Evolutionary conservation across 2,113 vertebrate genomes (phyloP), one percentile per base, ranked within the genome.

Genomic region (Scomber scombrus): DNA sequence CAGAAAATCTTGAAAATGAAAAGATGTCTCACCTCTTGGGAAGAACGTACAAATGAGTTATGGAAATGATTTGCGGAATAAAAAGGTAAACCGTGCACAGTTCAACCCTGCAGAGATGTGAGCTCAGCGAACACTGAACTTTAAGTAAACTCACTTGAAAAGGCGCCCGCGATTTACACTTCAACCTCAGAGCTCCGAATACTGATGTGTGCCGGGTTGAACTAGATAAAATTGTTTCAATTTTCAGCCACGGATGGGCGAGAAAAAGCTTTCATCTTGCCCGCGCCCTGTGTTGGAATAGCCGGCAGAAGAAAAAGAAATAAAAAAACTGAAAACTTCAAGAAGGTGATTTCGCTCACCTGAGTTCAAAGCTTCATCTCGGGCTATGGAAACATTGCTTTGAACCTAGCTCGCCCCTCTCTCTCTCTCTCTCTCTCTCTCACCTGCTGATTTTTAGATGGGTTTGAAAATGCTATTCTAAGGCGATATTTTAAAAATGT

Each of bases 201-300:
- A 73, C 61, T 55, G 87, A 88, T 80, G 71, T 16, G 40, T 58
- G 4, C 21, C 40, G 15, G 46, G 63, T 11, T 54, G 74, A 83
- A 73, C 75, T 3, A 71, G 70, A 84, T 82, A 73, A 83, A 80
- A 89, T 74, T 75, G 67, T 85, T 84, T 89, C 75, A 78, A 75
- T 90, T 91, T 81, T 86, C 77, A 67, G 73, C 61, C 52, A 16
- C 61, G 65, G 83, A 85, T 54, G 70, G 80, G 75, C 16, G 67
- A 82, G 83, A 88, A 73, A 57, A 58, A 16, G 71, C 90, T 89
- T 92, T 89, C 83, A 91, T 93, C 83, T 92, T 2, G 64, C 74
- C 86, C 71, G 71, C 85, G 62, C 77, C 77, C 71, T 0, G n/a
- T 18, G 82, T 29, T 81, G 66, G 76, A 88, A 84, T 71, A 65